These are phyloP conservation scores for Todiramphus chloris DNA, from an alignment of 2,113 vertebrate genomes.

Conservation along the genomic window DNA sequence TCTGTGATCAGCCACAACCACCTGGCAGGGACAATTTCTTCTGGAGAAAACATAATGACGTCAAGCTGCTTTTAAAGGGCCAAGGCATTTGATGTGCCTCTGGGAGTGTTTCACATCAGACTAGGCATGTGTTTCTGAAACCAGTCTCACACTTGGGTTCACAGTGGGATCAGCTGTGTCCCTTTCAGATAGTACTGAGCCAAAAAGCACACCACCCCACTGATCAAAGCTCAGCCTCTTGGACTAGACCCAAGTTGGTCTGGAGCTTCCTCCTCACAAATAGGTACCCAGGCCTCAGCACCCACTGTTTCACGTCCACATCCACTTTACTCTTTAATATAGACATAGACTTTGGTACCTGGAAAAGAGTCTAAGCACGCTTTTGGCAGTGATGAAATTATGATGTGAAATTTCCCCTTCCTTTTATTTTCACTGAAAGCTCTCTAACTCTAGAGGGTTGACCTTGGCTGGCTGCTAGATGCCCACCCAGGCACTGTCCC, in stretches of 20 bases:
- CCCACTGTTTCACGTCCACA: neutral
- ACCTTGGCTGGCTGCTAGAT: neutral
- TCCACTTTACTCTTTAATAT: neutral
- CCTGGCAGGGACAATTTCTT: neutral
- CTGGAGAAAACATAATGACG: neutral
- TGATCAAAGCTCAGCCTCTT: fast-evolving
- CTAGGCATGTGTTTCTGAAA: neutral
- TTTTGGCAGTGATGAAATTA: neutral
- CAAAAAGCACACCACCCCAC: neutral
- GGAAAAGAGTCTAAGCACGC: neutral
- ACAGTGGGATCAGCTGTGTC: neutral
- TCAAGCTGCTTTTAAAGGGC: neutral
- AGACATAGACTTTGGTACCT: neutral
- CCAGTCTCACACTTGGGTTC: neutral
- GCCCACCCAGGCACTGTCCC: neutral
- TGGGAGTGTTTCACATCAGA: neutral
- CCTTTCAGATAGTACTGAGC: neutral
- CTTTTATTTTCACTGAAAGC: neutral
- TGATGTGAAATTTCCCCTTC: neutral
- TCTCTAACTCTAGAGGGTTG: neutral
- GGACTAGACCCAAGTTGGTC: neutral
- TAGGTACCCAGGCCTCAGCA: neutral
- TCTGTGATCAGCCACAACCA: neutral
- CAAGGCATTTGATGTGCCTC: neutral
- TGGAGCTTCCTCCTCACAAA: neutral